Conservation (phyloP, 2,797 vertebrate genomes). For the Sarcoramphus papa region DNA sequence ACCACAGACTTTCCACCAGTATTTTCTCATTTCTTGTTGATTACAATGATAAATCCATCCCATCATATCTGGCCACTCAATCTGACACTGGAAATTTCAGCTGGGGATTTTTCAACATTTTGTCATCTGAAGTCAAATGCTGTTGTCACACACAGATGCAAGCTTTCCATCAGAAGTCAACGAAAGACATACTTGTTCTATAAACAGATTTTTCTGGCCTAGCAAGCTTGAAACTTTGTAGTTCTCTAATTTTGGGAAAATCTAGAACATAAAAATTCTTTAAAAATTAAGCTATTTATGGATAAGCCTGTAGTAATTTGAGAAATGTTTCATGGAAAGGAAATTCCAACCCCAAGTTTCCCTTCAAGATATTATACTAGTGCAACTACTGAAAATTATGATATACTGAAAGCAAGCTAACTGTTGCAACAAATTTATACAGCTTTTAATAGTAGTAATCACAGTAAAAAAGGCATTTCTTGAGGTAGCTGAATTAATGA, state of each 20-base stretch:
- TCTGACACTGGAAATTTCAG: neutral
- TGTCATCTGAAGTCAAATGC: neutral
- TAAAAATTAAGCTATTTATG: neutral
- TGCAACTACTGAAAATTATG: neutral
- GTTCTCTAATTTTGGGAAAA: neutral
- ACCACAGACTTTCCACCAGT: neutral
- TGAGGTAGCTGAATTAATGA: neutral
- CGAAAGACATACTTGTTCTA: accelerated
- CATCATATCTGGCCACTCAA: neutral
- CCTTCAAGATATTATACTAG: neutral
- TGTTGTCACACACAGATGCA: neutral
- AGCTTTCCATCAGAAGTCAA: neutral
- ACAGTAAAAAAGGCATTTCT: neutral
- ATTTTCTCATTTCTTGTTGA: neutral
- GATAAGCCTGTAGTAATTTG: neutral
- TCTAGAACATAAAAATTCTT: neutral
- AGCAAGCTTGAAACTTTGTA: neutral
- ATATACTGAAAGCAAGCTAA: neutral
- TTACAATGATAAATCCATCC: neutral
- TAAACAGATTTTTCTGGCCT: neutral
- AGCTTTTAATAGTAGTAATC: neutral
- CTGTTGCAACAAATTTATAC: neutral
- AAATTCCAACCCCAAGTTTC: neutral
- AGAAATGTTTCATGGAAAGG: neutral
- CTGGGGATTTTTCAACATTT: neutral